Conservation (phyloP, 2,113 vertebrate species). For the Pseudonaja textilis region DNA sequence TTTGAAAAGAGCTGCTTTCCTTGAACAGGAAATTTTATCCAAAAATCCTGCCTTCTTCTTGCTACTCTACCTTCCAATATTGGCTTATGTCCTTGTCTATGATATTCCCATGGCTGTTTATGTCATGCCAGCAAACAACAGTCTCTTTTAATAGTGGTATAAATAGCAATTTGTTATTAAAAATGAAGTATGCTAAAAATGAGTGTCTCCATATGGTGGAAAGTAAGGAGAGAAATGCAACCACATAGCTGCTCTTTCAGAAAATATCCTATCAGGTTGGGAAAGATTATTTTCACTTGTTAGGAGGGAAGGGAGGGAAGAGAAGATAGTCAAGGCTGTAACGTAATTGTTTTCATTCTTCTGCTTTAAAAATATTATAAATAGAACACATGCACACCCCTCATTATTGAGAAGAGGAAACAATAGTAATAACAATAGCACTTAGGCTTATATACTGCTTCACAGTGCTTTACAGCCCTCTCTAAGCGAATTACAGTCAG, state of each 20-base stretch:
- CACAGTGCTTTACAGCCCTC: too few relatives aligned
- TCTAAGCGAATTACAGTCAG: too few relatives aligned
- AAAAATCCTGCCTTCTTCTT: neutral
- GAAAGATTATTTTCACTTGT: neutral
- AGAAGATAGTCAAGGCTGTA: neutral
- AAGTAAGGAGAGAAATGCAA: neutral
- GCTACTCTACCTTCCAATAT: neutral
- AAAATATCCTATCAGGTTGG: neutral
- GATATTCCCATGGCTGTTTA: neutral
- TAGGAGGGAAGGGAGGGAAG: too few relatives aligned
- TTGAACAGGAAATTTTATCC: neutral
- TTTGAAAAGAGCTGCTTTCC: neutral
- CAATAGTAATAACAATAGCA: too few relatives aligned
- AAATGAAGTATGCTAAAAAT: neutral
- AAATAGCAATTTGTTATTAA: constrained; percentile 17
- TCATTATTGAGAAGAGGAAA: neutral
- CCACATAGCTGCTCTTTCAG: neutral
- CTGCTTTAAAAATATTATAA: neutral
- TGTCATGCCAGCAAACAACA: neutral
- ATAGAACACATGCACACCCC: neutral
- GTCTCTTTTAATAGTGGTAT: neutral
- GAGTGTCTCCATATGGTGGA: neutral
- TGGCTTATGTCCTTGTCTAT: neutral
- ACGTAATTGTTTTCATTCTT: neutral
- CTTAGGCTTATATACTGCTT: too few relatives aligned